A percentile compares a stretch with the other conserved stretches of the same genome.
These are phyloP conservation scores for Hippocampus comes DNA, from an alignment of 2,113 vertebrate species.

Conservation along the genomic window DNA sequence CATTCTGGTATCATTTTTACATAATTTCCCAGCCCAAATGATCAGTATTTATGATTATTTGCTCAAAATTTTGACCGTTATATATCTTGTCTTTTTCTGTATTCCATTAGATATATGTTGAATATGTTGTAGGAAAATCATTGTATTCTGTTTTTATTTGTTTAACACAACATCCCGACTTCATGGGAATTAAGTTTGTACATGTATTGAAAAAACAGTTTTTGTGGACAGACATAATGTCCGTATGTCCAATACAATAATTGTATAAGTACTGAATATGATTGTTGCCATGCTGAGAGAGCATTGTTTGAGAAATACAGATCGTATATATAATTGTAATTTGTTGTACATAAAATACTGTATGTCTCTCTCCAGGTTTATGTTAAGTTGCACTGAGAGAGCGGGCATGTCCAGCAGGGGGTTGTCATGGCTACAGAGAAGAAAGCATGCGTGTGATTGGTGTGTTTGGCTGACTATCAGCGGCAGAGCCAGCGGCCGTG, in stretches of 20 bases:
- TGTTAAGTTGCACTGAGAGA: constrained; percentile 69
- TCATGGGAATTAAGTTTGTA: no score
- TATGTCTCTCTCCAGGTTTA: constrained; percentile 61
- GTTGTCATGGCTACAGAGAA: constrained; percentile 65
- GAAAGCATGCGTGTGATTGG: constrained; percentile 70
- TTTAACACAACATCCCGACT: no score
- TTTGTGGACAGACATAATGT: not conserved
- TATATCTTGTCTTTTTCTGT: no score
- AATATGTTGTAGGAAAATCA: no score
- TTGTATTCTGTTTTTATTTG: no score
- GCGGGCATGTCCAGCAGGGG: constrained; percentile 67
- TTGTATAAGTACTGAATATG: not conserved
- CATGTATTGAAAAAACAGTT: no score
- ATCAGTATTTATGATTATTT: no score
- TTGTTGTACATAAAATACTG: constrained; percentile 2
- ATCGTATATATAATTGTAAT: not conserved
- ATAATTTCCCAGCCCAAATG: no score
- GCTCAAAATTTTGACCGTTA: no score
- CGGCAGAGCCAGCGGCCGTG: constrained; percentile 42
- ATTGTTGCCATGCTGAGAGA: not conserved
- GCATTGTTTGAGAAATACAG: not conserved
- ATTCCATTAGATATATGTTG: no score
- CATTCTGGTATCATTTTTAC: no score
- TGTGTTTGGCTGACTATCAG: constrained; percentile 66
- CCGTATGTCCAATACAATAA: not conserved